phyloP scores from a whole-genome alignment of 2,888 invertebrate species.

The Zonitis immaculata region DNA sequence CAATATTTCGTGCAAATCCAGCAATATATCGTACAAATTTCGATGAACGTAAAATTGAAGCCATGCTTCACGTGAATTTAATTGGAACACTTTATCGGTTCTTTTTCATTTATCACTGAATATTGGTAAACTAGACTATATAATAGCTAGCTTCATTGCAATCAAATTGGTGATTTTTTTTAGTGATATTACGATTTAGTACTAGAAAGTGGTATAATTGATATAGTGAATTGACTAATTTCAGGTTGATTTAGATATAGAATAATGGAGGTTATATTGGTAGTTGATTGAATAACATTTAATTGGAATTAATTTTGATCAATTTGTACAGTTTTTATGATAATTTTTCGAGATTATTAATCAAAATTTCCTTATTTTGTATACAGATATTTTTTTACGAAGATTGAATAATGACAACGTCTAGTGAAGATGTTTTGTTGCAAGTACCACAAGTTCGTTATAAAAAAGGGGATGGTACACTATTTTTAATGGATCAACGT shows the following conservation, averaged over 20 bases:
- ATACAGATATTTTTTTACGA: background rate
- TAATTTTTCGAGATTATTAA: too few species aligned
- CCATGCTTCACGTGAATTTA: constrained; percentile 48
- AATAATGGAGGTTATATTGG: background rate
- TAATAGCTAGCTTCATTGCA: constrained; percentile 8
- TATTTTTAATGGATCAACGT: constrained; percentile 93
- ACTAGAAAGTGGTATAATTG: background rate
- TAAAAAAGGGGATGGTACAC: constrained; percentile 93
- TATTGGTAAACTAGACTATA: background rate
- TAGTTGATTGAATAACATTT: background rate
- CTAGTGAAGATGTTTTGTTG: constrained; percentile 91
- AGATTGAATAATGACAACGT: constrained; percentile 65
- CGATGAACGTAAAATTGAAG: constrained; percentile 65
- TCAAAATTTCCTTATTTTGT: background rate
- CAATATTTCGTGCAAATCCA: constrained; percentile 64
- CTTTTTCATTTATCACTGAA: background rate
- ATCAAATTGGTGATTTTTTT: background rate
- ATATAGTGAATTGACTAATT: background rate
- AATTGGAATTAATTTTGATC: background rate
- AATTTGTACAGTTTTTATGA: background rate
- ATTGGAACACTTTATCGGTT: background rate
- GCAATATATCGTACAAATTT: constrained; percentile 71
- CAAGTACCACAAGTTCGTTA: constrained; percentile 89
- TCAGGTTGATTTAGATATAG: background rate
- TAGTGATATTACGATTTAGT: background rate